Percentiles rank a stretch among this genome's conserved stretches.
Conservation (phyloP, 1,140 invertebrate species). For the Ceratosolen solmsi region DNA sequence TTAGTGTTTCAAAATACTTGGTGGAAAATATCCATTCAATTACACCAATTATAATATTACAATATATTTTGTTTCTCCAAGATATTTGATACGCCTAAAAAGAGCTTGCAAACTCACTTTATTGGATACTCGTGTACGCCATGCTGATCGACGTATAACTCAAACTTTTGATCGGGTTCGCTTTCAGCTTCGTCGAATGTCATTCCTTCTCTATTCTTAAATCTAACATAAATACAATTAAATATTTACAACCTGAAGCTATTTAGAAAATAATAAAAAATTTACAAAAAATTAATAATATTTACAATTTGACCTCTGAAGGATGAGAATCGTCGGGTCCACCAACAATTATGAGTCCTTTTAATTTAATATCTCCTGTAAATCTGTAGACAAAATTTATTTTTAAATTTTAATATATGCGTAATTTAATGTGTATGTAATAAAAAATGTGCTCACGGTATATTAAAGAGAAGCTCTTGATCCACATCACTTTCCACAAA, state of each 20-base stretch:
- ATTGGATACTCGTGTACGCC: conserved; percentile 91
- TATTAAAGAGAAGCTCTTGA: conserved; percentile 95
- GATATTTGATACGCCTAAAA: too few species aligned
- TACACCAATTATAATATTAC: too few species aligned
- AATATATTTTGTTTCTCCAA: not conserved
- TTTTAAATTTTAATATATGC: not conserved
- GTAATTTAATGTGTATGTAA: conserved; percentile 1
- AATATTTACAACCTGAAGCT: not conserved
- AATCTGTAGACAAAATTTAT: conserved; percentile 76
- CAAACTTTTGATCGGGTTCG: conserved; percentile 92
- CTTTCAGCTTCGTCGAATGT: conserved; percentile 88
- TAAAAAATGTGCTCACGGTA: conserved; percentile 80
- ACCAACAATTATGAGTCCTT: conserved; percentile 92
- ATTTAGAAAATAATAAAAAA: conserved; percentile 3
- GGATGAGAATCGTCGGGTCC: conserved; percentile 90
- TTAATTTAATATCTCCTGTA: conserved; percentile 94
- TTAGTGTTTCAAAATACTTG: too few species aligned
- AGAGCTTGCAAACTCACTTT: conserved; percentile 78
- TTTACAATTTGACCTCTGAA: conserved; percentile 89
- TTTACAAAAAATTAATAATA: conserved; percentile 56
- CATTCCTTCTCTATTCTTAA: conserved; percentile 94
- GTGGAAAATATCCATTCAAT: too few species aligned
- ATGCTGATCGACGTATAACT: conserved; percentile 84
- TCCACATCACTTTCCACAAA: conserved; percentile 96
- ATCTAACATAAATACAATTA: conserved; percentile 74